Percentiles rank a stretch among this genome's conserved stretches.
Conservation (phyloP, 2,113 vertebrate genomes). For the Sebastes schlegelii region DNA sequence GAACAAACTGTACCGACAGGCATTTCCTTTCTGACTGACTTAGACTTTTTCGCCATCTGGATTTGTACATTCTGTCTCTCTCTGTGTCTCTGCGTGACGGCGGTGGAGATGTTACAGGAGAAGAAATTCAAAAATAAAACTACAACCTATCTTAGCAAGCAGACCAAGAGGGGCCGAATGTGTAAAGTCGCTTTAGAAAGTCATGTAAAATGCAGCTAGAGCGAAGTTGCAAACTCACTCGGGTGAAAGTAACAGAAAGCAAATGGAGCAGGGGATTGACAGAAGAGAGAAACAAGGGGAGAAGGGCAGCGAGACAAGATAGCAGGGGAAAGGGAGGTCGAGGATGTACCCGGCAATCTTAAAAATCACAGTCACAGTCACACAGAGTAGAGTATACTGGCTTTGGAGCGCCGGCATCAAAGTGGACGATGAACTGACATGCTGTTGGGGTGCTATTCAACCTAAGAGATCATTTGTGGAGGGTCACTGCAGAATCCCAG, state of each 20-base stretch:
- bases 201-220: slow-evolving; percentile 25
- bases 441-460: slow-evolving; percentile 16
- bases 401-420: slow-evolving; percentile 8
- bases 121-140: background rate
- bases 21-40: slow-evolving; percentile 5
- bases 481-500: background rate
- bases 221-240: background rate
- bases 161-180: background rate
- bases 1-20: background rate
- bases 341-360: slow-evolving; percentile 32
- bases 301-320: slow-evolving; percentile 7
- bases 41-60: background rate
- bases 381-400: background rate
- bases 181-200: background rate
- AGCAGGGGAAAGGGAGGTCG: background rate
- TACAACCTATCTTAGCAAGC: background rate
- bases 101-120: background rate
- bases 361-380: background rate
- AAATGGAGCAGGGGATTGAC: slow-evolving; percentile 13
- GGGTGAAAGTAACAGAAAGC: background rate
- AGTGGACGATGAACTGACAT: background rate
- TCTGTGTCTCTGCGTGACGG: background rate
- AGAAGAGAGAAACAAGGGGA: slow-evolving; percentile 3
- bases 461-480: background rate
- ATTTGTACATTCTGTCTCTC: slow-evolving; percentile 5